phyloP scores from a whole-genome alignment of 92 coral and sea anemone genomes.

The Phenganax marumi region DNA sequence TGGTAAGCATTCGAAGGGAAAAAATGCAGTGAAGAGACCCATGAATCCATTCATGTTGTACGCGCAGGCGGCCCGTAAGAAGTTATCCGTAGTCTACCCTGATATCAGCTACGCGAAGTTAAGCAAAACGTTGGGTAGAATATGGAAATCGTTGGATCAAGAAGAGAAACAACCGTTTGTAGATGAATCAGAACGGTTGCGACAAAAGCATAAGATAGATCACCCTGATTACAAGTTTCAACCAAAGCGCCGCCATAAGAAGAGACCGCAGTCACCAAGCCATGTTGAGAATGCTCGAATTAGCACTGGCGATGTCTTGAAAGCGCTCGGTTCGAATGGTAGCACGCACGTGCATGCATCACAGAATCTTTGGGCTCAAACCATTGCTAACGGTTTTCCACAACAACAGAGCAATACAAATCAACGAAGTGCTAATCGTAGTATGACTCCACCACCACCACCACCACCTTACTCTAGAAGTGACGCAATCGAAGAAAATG shows the following conservation, averaged over 20 bases:
- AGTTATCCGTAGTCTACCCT: conserved; percentile 91
- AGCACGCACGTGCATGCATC: conserved; percentile 1
- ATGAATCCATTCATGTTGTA: conserved; percentile 99
- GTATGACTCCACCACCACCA: not conserved
- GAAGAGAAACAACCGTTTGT: conserved; percentile 96
- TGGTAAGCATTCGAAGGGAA: conserved; percentile 73
- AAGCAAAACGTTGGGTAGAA: conserved; percentile 91
- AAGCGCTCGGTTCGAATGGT: conserved; percentile 28
- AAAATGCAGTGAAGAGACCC: conserved; percentile 92
- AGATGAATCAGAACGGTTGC: conserved; percentile 93
- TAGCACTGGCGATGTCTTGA: conserved; percentile 34
- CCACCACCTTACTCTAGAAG: conserved; percentile 2
- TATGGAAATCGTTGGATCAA: conserved; percentile 92
- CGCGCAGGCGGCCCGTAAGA: conserved; percentile 98
- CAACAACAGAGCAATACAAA: not conserved
- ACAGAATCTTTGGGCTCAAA: conserved; percentile 33
- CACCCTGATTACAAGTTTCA: conserved; percentile 98
- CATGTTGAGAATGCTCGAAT: conserved; percentile 30
- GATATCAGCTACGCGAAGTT: conserved; percentile 97
- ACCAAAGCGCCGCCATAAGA: conserved; percentile 90
- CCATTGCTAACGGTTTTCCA: conserved; percentile 10
- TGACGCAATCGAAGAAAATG: not conserved
- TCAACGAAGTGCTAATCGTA: too few species aligned
- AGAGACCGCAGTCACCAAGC: conserved; percentile 21
- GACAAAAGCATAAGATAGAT: conserved; percentile 92